Base-by-base conservation (phyloP, 2,113 vertebrate genomes). In the Hystrix cristata region DNA sequence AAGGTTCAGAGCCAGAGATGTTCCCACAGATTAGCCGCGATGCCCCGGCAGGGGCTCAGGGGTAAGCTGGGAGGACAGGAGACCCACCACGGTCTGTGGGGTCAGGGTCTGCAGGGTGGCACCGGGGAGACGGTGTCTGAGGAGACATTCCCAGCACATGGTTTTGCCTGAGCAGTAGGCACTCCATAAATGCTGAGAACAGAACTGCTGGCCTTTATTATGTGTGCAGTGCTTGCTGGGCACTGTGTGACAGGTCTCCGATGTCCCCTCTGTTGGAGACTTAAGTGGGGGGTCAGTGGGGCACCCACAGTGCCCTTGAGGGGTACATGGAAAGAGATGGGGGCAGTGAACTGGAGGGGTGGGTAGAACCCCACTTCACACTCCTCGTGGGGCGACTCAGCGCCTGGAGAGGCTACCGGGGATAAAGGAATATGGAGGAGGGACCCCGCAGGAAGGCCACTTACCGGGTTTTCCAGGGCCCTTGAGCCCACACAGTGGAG, bases 191-290 rank as follows among this genome's bases (percentile, higher is more conserved):
- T 3, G n/a, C 27, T 11, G 16, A 18, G 34, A 72, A 4, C 15
- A 25, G 15, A 38, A 3, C 7, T 6, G 3, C 43, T 10, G 1
- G 4, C 21, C 1, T 5, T 13, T 9, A 2, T 0, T 0, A 13
- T 31, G 51, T 5, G 9, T 57, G 2, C 23, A 16, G 7, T 15
- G 7, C 48, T 74, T 59, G 31, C 38, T 48, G 4, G 62, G 71
- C 43, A 2, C 62, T 3, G 21, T 14, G 23, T 14, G 46, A 21
- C 7, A 1, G 9, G 6, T 60, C 14, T 29, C 43, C 19, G 60
- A 34, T 12, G 31, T 15, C 3, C 12, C 6, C 21, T 59, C 80
- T 43, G n/a, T 13, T 69, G 83, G 46, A 16, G 46, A 3, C 5
- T 51, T 43, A 48, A 2, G 6, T 7, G 31, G 65, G 48, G 3